Evolutionary conservation across 2,113 vertebrate species (phyloP), one percentile per base, ranked within the genome.

Genomic region (Choloepus hoffmanni): DNA sequence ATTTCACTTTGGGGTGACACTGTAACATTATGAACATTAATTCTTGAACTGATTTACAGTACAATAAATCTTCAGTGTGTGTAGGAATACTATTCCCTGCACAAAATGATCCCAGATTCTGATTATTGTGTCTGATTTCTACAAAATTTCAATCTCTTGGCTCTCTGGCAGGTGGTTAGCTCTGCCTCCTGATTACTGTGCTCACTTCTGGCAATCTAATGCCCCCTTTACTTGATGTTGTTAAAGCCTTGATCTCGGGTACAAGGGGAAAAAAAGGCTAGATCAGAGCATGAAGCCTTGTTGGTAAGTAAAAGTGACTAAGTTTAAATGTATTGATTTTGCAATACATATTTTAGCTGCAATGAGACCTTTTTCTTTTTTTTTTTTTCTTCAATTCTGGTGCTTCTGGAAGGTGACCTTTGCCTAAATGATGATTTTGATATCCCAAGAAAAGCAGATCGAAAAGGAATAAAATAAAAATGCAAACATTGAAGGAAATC

Each of bases 381-480:
- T 36, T 36, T 36, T 36, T 36, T 78, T 79, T n/a, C 3, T 19
- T 73, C 36, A 82, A 36, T 2, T 65, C 40, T 90, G 21, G 19
- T 55, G 0, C 48, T 85, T 92, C 60, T 89, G 48, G 65, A 96
- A 94, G 24, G 85, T 65, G 55, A 65, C 19, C 5, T 74, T 53
- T 15, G 14, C 58, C 58, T 91, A 76, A 53, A 77, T 84, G 21
- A 91, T 96, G 30, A 92, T 84, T n/a, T 90, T 86, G 14, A 55
- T 95, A 86, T 81, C 63, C 15, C 9, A 79, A 77, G 36, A 84
- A 63, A 91, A 18, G 23, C 15, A 55, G 0, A 7, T 72, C 33
- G 45, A 79, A 74, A 53, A 28, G 30, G 1, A 2, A 0, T 67
- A 73, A 96, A 70, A 72, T 60, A n/a, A 70, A 92, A 77, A 19